Conservation (phyloP, 2,113 vertebrate genomes). For the Geothlypis trichas region DNA sequence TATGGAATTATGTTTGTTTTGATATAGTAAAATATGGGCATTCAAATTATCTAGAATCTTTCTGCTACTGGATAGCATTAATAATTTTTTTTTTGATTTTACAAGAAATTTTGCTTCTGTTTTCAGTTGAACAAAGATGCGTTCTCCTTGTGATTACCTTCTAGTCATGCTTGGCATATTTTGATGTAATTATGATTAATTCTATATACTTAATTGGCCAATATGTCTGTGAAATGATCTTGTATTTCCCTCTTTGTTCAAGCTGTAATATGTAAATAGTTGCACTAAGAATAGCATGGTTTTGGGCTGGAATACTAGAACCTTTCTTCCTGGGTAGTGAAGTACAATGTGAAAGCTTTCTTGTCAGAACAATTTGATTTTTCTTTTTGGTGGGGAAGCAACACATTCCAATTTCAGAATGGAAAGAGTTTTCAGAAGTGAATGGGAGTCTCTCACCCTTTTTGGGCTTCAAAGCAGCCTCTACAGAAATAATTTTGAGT, state of each 20-base stretch:
- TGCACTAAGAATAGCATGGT: background rate
- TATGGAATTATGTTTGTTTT: background rate
- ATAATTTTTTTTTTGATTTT: conserved; percentile 11
- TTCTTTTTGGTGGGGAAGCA: background rate
- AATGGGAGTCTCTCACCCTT: background rate
- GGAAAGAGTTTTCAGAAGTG: background rate
- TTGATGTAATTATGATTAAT: conserved; percentile 50
- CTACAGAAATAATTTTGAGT: background rate
- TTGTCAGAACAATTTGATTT: background rate
- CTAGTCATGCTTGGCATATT: conserved; percentile 31
- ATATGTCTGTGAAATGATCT: background rate
- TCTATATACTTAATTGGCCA: background rate
- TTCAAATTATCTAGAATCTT: background rate
- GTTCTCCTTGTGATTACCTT: conserved; percentile 55
- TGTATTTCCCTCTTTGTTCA: background rate
- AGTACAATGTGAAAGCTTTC: background rate
- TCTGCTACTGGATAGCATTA: background rate
- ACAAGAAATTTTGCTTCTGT: background rate
- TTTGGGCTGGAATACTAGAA: background rate
- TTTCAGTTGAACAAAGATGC: conserved; percentile 42
- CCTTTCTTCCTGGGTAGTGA: background rate
- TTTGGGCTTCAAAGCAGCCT: background rate
- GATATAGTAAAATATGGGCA: background rate
- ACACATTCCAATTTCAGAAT: background rate
- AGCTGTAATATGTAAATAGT: background rate